Conservation (phyloP, 2,113 vertebrate genomes). For the Meriones unguiculatus region DNA sequence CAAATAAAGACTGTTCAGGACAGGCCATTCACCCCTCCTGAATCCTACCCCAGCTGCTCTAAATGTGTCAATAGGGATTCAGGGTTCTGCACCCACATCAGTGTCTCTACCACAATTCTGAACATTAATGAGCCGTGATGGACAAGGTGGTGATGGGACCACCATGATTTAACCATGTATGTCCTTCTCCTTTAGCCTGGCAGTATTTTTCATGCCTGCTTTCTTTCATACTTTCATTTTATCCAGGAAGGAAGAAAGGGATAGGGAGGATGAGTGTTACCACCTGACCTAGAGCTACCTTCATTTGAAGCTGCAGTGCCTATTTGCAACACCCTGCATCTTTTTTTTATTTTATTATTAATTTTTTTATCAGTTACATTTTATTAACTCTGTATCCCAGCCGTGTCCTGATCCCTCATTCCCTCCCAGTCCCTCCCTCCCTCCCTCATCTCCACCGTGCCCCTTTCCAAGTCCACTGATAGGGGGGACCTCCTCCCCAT, state of each 20-base stretch:
- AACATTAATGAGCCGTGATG: background rate
- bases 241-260: background rate
- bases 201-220: background rate
- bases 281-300: too few species aligned
- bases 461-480: too few species aligned
- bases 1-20: background rate
- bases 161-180: background rate
- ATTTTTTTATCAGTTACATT: too few species aligned
- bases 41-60: background rate
- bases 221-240: slow-evolving; percentile 34
- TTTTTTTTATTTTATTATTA: too few species aligned
- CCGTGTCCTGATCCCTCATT: too few species aligned
- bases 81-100: background rate
- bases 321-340: background rate
- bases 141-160: background rate
- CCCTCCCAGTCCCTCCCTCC: too few species aligned
- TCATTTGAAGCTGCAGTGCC: background rate
- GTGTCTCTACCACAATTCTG: background rate
- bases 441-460: too few species aligned
- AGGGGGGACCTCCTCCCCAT: too few species aligned
- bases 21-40: background rate
- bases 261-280: background rate
- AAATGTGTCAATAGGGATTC: background rate
- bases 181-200: background rate
- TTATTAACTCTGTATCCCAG: too few species aligned